Evolutionary conservation across 2,888 invertebrate species (phyloP).

Genomic region (Sphaeridia pumilis): DNA sequence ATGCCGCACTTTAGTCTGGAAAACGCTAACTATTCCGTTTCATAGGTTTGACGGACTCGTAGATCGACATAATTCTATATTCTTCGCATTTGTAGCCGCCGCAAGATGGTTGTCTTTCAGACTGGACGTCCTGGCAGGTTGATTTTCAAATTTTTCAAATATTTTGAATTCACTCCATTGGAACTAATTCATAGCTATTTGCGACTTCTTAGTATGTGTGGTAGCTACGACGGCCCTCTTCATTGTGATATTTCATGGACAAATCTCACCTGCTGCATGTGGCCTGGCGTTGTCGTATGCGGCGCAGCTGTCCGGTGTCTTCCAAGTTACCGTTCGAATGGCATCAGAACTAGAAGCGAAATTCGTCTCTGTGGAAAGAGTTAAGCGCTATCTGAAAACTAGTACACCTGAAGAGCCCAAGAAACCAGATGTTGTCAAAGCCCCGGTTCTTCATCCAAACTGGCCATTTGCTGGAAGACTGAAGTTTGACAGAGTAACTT

Average conservation of each 20-base stretch:
- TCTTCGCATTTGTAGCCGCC: constrained; percentile 44
- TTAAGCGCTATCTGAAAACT: constrained; percentile 37
- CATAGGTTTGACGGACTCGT: constrained; percentile 26
- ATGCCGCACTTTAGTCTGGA: no score
- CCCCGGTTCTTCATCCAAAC: constrained; percentile 36
- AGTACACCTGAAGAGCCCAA: constrained; percentile 36
- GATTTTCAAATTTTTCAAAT: no score
- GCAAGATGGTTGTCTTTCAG: constrained; percentile 45
- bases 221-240: constrained; percentile 26
- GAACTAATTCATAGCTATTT: no score
- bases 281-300: constrained; percentile 52
- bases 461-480: constrained; percentile 47
- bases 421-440: constrained; percentile 28
- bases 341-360: constrained; percentile 44
- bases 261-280: constrained; percentile 27
- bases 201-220: constrained; percentile 21
- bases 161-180: no score
- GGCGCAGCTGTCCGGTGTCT: constrained; percentile 48
- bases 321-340: constrained; percentile 46
- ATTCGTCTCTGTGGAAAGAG: constrained; percentile 45
- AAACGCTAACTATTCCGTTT: constrained; percentile 9
- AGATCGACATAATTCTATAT: constrained; percentile 30
- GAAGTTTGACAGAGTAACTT: constrained; percentile 44
- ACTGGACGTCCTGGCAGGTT: constrained; percentile 41
- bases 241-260: constrained; percentile 27